These are phyloP conservation scores for Stigmatopora nigra DNA, from an alignment of 2,113 vertebrate genomes.

Conservation along the genomic window DNA sequence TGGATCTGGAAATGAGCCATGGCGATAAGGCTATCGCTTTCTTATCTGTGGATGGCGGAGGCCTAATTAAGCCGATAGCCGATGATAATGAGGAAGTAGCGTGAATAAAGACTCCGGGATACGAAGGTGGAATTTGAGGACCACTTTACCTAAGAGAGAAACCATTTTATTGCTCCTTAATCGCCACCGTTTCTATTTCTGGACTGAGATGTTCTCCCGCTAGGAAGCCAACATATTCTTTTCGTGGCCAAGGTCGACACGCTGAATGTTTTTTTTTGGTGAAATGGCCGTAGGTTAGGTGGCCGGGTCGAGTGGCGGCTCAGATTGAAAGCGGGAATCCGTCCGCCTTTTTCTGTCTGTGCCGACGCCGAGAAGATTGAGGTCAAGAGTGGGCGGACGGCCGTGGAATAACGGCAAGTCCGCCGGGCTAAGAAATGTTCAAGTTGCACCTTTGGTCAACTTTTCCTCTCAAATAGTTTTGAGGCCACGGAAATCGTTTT, in stretches of 20 bases:
- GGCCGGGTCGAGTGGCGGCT: slow-evolving; percentile 22
- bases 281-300: slow-evolving; percentile 20
- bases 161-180: slow-evolving; percentile 65
- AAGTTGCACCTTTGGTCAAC: slow-evolving; percentile 36
- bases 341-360: slow-evolving; percentile 2
- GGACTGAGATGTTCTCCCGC: slow-evolving; percentile 39
- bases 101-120: slow-evolving; percentile 46
- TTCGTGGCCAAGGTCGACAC: slow-evolving; percentile 52
- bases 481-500: slow-evolving; percentile 31
- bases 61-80: slow-evolving; percentile 67
- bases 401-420: slow-evolving; percentile 31
- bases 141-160: slow-evolving; percentile 57
- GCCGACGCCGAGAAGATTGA: slow-evolving; percentile 50
- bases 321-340: slow-evolving; percentile 11
- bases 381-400: slow-evolving; percentile 54
- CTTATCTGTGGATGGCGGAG: slow-evolving; percentile 62
- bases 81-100: slow-evolving; percentile 55
- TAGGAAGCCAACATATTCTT: slow-evolving; percentile 11
- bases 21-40: slow-evolving; percentile 67
- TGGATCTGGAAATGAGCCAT: slow-evolving; percentile 67
- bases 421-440: slow-evolving; percentile 25
- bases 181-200: slow-evolving; percentile 65
- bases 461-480: slow-evolving; percentile 49
- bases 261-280: slow-evolving; percentile 34
- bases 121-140: slow-evolving; percentile 59